Evolutionary conservation across 2,113 vertebrate genomes (phyloP).

Genomic region (Bubalus kerabau): DNA sequence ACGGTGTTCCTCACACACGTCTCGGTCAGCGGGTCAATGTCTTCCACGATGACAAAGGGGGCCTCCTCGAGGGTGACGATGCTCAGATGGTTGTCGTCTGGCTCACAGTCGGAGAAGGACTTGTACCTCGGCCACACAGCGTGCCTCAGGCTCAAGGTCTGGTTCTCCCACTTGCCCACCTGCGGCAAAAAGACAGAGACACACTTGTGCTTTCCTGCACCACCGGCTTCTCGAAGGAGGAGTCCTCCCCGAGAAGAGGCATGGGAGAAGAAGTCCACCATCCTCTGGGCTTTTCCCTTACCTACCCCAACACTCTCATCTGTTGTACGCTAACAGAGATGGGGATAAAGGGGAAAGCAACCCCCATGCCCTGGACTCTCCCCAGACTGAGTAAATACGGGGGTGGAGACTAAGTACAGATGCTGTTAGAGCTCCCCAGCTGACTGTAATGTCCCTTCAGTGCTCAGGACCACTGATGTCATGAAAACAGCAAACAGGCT

Average conservation of each 20-base stretch:
- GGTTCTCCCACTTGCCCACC: constrained; percentile 98
- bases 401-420: background rate
- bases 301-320: fast-evolving
- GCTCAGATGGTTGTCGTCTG: constrained; percentile 95
- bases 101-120: constrained; percentile 91
- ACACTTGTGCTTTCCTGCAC: background rate
- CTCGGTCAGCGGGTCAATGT: constrained; percentile 94
- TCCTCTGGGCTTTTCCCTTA: background rate
- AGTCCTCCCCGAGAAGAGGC: fast-evolving
- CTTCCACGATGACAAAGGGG: constrained; percentile 97
- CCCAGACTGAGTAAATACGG: fast-evolving
- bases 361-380: fast-evolving
- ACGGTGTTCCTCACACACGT: constrained; percentile 98
- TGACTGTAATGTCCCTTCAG: background rate
- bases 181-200: constrained; percentile 70
- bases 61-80: constrained; percentile 99
- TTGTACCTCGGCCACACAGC: constrained; percentile 97
- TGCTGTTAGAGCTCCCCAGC: background rate
- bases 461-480: background rate
- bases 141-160: constrained; percentile 91
- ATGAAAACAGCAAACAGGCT: background rate
- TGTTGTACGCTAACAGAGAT: background rate
- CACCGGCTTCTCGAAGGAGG: background rate
- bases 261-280: fast-evolving
- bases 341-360: background rate